A percentile compares a stretch with the other conserved stretches of the same genome.
Conservation (phyloP, 2,113 vertebrate species). For the Mionectes macconnelli region DNA sequence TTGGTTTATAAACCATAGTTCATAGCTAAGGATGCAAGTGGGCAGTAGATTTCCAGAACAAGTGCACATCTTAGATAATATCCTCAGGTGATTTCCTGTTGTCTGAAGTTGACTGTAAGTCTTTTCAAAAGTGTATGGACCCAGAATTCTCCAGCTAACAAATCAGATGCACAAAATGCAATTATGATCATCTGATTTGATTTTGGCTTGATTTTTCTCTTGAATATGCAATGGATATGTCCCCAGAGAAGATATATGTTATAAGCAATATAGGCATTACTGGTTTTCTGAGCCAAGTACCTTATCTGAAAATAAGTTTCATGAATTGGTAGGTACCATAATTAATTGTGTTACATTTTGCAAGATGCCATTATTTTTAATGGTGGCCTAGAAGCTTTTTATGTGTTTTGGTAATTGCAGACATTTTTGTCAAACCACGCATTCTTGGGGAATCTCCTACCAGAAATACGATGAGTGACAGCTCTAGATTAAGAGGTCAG, state of each 20-base stretch:
- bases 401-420: background rate
- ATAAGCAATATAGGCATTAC: background rate
- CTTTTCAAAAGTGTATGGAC: background rate
- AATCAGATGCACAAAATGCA: background rate
- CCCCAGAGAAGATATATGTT: background rate
- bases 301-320: background rate
- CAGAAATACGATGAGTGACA: background rate
- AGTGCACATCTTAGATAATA: background rate
- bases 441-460: background rate
- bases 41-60: background rate
- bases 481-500: slow-evolving; percentile 24
- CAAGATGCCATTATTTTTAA: background rate
- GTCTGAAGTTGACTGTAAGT: background rate
- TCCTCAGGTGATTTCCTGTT: background rate
- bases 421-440: background rate
- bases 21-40: background rate
- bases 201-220: background rate
- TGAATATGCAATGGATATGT: background rate
- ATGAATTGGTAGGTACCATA: background rate
- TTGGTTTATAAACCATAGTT: background rate
- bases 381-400: background rate
- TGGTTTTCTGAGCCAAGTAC: background rate
- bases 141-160: background rate
- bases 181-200: background rate
- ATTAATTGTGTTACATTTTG: background rate